Evolutionary conservation across 2,888 invertebrate genomes (phyloP).

Genomic region (Dolichomitus sp.): DNA sequence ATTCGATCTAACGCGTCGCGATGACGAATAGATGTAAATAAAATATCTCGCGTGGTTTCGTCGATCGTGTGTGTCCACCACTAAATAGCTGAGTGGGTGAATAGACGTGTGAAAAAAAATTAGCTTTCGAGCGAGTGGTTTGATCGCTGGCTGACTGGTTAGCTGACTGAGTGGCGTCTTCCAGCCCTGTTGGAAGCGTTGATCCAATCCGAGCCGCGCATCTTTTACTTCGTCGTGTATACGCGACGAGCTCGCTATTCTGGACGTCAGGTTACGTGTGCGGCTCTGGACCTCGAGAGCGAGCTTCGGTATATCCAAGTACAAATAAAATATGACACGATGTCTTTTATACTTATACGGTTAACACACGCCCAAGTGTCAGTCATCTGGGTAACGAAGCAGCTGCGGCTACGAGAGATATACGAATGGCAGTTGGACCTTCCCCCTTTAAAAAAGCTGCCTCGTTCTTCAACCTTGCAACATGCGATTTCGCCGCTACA

Average conservation of each 20-base stretch:
- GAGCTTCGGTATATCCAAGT: slow-evolving; percentile 54
- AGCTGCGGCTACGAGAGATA: slow-evolving; percentile 47
- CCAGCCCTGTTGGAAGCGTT: slow-evolving; percentile 36
- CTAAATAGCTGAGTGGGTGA: slow-evolving; percentile 37
- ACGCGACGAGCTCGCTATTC: slow-evolving; percentile 28
- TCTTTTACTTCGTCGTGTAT: slow-evolving; percentile 26
- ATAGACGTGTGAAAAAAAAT: slow-evolving; percentile 28
- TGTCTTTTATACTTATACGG: slow-evolving; percentile 70
- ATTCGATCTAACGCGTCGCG: not conserved
- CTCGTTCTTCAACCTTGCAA: slow-evolving; percentile 56
- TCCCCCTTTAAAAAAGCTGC: slow-evolving; percentile 48
- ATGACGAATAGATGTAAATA: slow-evolving; percentile 19
- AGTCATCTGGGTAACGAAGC: slow-evolving; percentile 70
- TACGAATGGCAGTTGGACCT: slow-evolving; percentile 56
- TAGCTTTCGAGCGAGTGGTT: slow-evolving; percentile 37
- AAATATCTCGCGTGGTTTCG: not conserved
- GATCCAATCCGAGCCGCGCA: slow-evolving; percentile 56
- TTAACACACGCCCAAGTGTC: slow-evolving; percentile 67
- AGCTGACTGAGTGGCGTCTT: slow-evolving; percentile 22
- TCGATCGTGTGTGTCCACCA: not conserved
- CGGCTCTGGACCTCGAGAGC: slow-evolving; percentile 43
- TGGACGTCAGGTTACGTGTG: slow-evolving; percentile 42
- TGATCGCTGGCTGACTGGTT: slow-evolving; percentile 37
- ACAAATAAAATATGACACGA: slow-evolving; percentile 69
- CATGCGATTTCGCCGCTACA: slow-evolving; percentile 56